Evolutionary conservation across 2,797 vertebrate species (phyloP).

Genomic region (Lindbergichthys nudifrons): DNA sequence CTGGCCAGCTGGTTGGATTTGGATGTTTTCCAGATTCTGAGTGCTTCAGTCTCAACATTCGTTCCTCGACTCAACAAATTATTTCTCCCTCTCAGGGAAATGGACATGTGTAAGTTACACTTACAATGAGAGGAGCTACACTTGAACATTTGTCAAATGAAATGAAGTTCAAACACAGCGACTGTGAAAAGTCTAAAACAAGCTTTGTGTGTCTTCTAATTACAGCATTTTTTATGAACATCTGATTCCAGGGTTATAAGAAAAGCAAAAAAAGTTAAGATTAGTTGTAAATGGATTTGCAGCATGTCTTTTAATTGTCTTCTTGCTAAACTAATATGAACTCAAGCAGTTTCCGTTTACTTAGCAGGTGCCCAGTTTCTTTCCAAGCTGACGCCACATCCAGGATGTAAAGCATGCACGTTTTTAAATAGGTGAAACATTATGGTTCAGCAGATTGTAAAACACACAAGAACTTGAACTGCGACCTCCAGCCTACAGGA

Average conservation of each 20-base stretch:
- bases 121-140: background rate
- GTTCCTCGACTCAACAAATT: slow-evolving; percentile 15
- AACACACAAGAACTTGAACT: slow-evolving; percentile 73
- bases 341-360: slow-evolving; percentile 46
- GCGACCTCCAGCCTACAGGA: slow-evolving; percentile 72
- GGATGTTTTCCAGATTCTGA: slow-evolving; percentile 44
- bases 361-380: slow-evolving; percentile 52
- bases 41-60: slow-evolving; percentile 31
- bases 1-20: slow-evolving; percentile 54
- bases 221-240: background rate
- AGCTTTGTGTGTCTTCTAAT: background rate
- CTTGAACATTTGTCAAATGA: slow-evolving; percentile 2
- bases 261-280: slow-evolving; percentile 6
- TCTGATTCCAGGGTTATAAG: background rate
- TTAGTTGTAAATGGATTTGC: slow-evolving; percentile 37
- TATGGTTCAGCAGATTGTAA: slow-evolving; percentile 73
- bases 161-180: background rate
- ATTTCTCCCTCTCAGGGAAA: slow-evolving; percentile 7
- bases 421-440: slow-evolving; percentile 75
- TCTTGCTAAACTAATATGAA: slow-evolving; percentile 38
- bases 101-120: background rate
- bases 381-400: slow-evolving; percentile 43
- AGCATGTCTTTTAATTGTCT: slow-evolving; percentile 49
- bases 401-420: slow-evolving; percentile 53
- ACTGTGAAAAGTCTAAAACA: background rate